These are phyloP conservation scores for Heterocephalus glaber DNA, from an alignment of 2,113 vertebrate species.

Conservation along the genomic window DNA sequence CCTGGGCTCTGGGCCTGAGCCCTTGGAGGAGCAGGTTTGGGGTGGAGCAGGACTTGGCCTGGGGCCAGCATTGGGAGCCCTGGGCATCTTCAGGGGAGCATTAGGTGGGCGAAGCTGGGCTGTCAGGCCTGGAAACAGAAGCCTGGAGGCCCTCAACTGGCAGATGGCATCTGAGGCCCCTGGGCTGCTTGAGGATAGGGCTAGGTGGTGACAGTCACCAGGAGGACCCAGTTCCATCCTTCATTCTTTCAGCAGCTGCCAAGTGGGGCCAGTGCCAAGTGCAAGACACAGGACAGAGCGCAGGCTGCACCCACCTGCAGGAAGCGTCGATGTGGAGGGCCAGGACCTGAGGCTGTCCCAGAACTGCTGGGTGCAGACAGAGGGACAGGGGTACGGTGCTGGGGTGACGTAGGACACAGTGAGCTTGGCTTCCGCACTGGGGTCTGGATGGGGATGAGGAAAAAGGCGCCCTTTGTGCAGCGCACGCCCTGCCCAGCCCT, in stretches of 20 bases:
- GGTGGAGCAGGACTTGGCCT: background rate
- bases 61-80: background rate
- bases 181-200: background rate
- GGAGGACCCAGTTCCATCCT: background rate
- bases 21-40: background rate
- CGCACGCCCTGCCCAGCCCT: background rate
- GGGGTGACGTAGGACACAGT: accelerated
- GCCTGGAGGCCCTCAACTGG: background rate
- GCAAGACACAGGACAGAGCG: background rate
- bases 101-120: background rate
- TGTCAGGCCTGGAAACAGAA: background rate
- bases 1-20: background rate
- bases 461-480: background rate
- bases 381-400: accelerated
- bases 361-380: background rate
- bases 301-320: background rate
- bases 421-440: background rate
- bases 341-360: background rate
- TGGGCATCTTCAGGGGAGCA: background rate
- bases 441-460: background rate
- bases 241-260: background rate
- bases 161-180: background rate
- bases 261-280: background rate
- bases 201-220: background rate
- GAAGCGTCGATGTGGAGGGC: background rate